A percentile compares a stretch with the other conserved stretches of the same genome.
phyloP scores from a whole-genome alignment of 2,113 vertebrate genomes.

The Sialia sialis region DNA sequence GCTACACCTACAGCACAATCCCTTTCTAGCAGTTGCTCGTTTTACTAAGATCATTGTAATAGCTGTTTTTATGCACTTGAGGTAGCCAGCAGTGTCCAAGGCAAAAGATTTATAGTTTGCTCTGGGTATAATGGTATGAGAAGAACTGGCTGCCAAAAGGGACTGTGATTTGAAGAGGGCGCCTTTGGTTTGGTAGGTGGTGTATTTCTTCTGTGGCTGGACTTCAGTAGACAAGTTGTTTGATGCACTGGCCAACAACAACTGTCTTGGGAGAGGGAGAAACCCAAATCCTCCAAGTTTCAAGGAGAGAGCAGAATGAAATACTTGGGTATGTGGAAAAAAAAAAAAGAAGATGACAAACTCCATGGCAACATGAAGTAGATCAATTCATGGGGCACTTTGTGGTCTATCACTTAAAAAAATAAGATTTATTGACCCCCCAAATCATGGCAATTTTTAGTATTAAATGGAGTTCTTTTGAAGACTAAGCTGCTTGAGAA shows the following conservation, averaged over 20 bases:
- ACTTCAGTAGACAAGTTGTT: slow-evolving; percentile 53
- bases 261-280: slow-evolving; percentile 49
- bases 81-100: slow-evolving; percentile 5
- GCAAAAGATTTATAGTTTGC: slow-evolving; percentile 58
- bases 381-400: slow-evolving; percentile 28
- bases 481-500: slow-evolving; percentile 42
- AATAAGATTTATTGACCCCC: slow-evolving; percentile 16
- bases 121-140: slow-evolving; percentile 18
- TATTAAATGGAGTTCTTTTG: not conserved
- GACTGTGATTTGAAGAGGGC: slow-evolving; percentile 63
- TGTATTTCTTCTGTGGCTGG: slow-evolving; percentile 63
- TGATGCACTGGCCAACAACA: slow-evolving; percentile 53
- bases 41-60: not conserved
- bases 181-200: slow-evolving; percentile 61
- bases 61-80: not conserved
- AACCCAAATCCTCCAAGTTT: slow-evolving; percentile 53
- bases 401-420: slow-evolving; percentile 60
- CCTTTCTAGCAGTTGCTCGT: slow-evolving; percentile 19
- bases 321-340: slow-evolving; percentile 23
- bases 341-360: not conserved
- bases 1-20: not conserved
- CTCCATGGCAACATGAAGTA: not conserved
- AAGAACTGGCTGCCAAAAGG: slow-evolving; percentile 31
- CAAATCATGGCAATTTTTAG: slow-evolving; percentile 13
- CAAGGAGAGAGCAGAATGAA: slow-evolving; percentile 39